Conservation (phyloP, 1,140 invertebrate genomes). For the Protaetia brevitarsis region DNA sequence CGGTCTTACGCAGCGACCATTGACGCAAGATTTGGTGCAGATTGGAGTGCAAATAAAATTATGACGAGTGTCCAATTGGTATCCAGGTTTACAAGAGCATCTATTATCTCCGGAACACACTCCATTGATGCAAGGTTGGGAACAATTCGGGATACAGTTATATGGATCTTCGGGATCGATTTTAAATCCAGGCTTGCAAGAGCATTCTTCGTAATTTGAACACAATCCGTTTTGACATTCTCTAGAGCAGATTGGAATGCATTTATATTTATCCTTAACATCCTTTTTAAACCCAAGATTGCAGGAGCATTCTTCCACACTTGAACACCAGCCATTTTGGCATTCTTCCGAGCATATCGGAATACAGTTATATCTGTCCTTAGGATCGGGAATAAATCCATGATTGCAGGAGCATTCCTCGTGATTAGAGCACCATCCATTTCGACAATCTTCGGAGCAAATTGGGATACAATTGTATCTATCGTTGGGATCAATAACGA, state of each 20-base stretch:
- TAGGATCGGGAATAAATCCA: background rate
- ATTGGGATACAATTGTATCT: background rate
- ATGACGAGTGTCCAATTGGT: background rate
- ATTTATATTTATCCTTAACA: slow-evolving; percentile 21
- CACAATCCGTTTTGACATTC: slow-evolving; percentile 39
- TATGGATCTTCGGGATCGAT: background rate
- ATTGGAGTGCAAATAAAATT: slow-evolving; percentile 22
- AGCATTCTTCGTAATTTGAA: slow-evolving; percentile 29
- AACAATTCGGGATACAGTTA: slow-evolving; percentile 53
- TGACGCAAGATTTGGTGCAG: slow-evolving; percentile 32
- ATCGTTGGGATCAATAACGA: background rate
- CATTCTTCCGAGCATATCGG: slow-evolving; percentile 38
- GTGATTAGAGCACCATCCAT: background rate
- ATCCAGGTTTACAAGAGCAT: slow-evolving; percentile 24
- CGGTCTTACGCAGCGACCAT: slow-evolving; percentile 29
- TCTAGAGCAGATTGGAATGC: slow-evolving; percentile 36
- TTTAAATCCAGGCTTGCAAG: slow-evolving; percentile 44
- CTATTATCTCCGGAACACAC: slow-evolving; percentile 28
- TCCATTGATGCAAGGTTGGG: slow-evolving; percentile 48
- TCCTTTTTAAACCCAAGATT: slow-evolving; percentile 31
- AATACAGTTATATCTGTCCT: slow-evolving; percentile 26
- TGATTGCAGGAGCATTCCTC: background rate
- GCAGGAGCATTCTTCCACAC: slow-evolving; percentile 41
- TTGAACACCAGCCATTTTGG: slow-evolving; percentile 36
- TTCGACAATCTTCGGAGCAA: background rate